Base-by-base conservation (phyloP, 2,797 vertebrate genomes). In the Bovichtus diacanthus region DNA sequence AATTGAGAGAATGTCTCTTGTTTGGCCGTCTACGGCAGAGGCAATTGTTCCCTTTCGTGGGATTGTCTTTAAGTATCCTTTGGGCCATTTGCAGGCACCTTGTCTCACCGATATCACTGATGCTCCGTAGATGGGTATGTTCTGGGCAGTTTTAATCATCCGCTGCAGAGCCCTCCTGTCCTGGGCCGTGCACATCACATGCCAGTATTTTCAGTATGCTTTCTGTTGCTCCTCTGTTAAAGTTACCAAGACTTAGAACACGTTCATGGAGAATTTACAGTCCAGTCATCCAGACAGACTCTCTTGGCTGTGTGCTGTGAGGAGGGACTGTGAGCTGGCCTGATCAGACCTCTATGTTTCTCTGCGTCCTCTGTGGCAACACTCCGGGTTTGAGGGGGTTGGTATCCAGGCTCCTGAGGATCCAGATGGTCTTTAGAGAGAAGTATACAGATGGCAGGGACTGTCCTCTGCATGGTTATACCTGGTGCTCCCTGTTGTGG, bases 381-480 rank as follows among this genome's bases (percentile, higher is more conserved):
- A 0, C 55, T 59, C 16, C 0, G 58, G 6, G 88, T 84, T 56
- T 82, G 93, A 0, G 97, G 97, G 10, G 95, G 91, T 82, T 99
- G 97, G 84, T 98, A 99, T 47, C 97, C 97, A 0, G 81, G 92
- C 85, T 98, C 96, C 46, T 54, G 87, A 23, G 97, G 95, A 80
- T 98, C 96, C 92, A 99, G 91, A 0, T 96, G 96, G 73, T 97
- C 96, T 89, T 96, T 97, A 82, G 97, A 99, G 73, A 98, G 96
- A 50, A 98, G 95, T 87, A 98, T 98, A 72, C 95, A 96, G 87
- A 98, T 96, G 70, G 96, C 95, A 7, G 98, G 96, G 34, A 97
- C 95, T 0, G 95, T 97, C 89, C 94, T 97, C 55, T 96, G 95
- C 46, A 96, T 87, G 0, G 94, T 96, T 82, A 95, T 80, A 51